A percentile compares a stretch with the other conserved stretches of the same genome.
These are phyloP conservation scores for Drosophila ananassae DNA, from an alignment of 1,140 invertebrate species.

Conservation along the genomic window DNA sequence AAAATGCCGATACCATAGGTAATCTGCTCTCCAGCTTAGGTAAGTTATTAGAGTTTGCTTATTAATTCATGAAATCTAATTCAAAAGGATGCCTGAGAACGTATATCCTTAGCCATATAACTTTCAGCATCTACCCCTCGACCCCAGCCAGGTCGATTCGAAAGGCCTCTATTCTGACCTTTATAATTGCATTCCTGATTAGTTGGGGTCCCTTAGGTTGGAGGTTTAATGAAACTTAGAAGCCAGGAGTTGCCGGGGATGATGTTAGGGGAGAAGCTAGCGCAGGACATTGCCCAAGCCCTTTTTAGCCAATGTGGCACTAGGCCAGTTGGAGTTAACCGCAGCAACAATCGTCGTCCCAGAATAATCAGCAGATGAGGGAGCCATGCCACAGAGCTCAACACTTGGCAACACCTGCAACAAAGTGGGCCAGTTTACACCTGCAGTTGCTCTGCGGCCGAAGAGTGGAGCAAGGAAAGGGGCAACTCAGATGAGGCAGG, in stretches of 20 bases:
- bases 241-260: neutral
- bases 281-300: conserved; percentile 1
- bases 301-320: conserved; percentile 42
- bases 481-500: conserved; percentile 16
- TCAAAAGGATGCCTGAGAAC: neutral
- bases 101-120: neutral
- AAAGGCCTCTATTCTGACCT: neutral
- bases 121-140: neutral
- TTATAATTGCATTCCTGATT: conserved; percentile 1
- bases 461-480: conserved; percentile 7
- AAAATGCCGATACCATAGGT: conserved; percentile 25
- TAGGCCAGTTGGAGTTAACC: conserved; percentile 56
- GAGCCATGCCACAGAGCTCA: conserved; percentile 29
- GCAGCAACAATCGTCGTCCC: conserved; percentile 43
- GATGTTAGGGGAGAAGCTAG: neutral
- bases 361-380: conserved; percentile 21
- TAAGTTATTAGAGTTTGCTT: conserved; percentile 2
- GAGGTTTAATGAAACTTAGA: neutral
- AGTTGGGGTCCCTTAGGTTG: neutral
- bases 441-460: conserved; percentile 43
- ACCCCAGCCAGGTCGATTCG: neutral
- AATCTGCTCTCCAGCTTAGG: conserved; percentile 30
- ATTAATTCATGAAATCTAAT: neutral
- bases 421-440: conserved; percentile 63
- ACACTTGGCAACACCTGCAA: conserved; percentile 60